These are phyloP conservation scores for Paracyprichromis sp. DNA, from an alignment of 2,113 vertebrate species.

Conservation along the genomic window DNA sequence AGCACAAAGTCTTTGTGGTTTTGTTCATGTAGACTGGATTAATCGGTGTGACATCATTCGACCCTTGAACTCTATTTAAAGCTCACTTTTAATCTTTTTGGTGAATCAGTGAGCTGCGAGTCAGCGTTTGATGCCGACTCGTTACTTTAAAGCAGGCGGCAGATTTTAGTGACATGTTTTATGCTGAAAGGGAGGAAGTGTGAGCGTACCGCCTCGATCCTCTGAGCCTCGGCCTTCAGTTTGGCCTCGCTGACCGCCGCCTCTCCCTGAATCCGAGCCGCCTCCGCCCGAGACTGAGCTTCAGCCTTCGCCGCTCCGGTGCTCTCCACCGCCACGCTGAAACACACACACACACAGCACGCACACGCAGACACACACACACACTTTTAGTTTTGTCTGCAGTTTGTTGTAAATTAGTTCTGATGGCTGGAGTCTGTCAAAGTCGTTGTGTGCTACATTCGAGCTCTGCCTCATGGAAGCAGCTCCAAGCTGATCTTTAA, in stretches of 20 bases:
- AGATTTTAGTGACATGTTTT: neutral
- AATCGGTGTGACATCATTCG: neutral
- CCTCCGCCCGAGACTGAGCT: slow-evolving; percentile 78
- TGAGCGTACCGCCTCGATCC: slow-evolving; percentile 73
- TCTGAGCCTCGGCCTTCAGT: slow-evolving; percentile 77
- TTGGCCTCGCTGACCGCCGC: slow-evolving; percentile 82
- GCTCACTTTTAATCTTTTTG: neutral
- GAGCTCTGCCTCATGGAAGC: neutral
- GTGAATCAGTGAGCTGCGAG: accelerated
- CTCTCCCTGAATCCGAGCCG: slow-evolving; percentile 81
- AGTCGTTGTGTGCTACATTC: neutral
- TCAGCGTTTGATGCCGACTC: neutral
- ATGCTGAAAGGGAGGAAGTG: neutral
- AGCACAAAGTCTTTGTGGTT: neutral
- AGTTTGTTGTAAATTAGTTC: neutral
- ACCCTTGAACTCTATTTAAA: neutral
- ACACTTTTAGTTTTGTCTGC: neutral
- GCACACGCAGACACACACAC: accelerated
- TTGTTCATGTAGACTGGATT: neutral
- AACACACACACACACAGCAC: neutral
- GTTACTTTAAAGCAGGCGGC: neutral
- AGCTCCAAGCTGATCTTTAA: neutral
- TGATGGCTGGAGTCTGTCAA: neutral
- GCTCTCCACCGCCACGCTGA: slow-evolving; percentile 82
- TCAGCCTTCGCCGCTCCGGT: slow-evolving; percentile 82